Conservation (phyloP, 2,888 invertebrate genomes). For the Bhutanitis thaidina region DNA sequence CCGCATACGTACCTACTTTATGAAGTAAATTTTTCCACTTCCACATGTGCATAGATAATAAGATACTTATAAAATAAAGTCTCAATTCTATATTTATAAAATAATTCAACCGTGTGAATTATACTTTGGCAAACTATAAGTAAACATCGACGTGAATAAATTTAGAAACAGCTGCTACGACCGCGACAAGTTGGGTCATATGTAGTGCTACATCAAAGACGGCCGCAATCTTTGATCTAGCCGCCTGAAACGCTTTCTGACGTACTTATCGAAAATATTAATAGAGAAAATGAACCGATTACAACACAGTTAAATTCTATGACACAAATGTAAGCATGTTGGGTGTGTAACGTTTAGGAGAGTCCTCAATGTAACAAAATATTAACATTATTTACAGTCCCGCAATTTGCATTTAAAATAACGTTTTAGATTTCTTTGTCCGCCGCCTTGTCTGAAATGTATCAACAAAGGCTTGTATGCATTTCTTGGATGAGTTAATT, state of each 20-base stretch:
- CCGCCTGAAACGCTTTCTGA: conserved; percentile 38
- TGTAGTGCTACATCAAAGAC: conserved; percentile 54
- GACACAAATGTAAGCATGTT: conserved; percentile 5
- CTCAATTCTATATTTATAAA: too few relatives aligned
- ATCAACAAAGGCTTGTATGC: too few relatives aligned
- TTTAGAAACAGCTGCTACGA: conserved; percentile 42
- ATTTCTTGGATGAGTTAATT: too few relatives aligned
- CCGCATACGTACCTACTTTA: too few relatives aligned
- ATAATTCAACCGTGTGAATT: conserved; percentile 13
- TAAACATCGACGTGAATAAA: conserved; percentile 33
- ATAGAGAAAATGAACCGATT: conserved; percentile 20
- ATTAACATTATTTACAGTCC: too few relatives aligned
- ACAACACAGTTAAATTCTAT: conserved; percentile 7
- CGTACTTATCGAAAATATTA: conserved; percentile 32
- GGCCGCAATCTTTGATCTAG: conserved; percentile 59
- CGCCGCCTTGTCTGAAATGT: too few relatives aligned
- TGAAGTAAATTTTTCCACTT: too few relatives aligned
- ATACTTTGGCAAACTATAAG: conserved; percentile 20
- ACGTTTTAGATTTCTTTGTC: too few relatives aligned
- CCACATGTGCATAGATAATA: too few relatives aligned
- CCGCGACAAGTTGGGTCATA: conserved; percentile 52
- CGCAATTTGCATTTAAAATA: too few relatives aligned
- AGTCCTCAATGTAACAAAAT: too few relatives aligned
- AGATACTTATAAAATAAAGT: too few relatives aligned
- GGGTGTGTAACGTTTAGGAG: not conserved